Evolutionary conservation across 2,888 invertebrate genomes (phyloP).

Genomic region (Hypolimnas misippus): DNA sequence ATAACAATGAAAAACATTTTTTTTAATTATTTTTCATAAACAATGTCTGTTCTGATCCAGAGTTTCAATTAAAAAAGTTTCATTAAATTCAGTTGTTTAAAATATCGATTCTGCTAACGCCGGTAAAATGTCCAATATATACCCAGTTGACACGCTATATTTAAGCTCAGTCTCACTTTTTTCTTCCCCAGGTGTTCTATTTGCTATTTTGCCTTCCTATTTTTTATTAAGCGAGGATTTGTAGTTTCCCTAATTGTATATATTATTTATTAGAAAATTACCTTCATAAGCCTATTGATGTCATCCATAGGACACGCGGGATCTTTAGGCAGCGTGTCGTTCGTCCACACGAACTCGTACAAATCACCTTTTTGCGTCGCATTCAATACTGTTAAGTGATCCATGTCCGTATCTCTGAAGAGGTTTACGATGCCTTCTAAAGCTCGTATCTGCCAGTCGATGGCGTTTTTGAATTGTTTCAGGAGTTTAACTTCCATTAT

Average conservation of each 20-base stretch:
- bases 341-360: slow-evolving; percentile 91
- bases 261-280: slow-evolving; percentile 53
- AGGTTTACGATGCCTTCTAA: slow-evolving; percentile 83
- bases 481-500: slow-evolving; percentile 85
- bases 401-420: slow-evolving; percentile 85
- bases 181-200: too few relatives aligned
- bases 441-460: slow-evolving; percentile 91
- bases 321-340: slow-evolving; percentile 91
- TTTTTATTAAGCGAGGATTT: too few relatives aligned
- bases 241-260: neutral
- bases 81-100: too few relatives aligned
- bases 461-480: slow-evolving; percentile 83
- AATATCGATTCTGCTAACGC: too few relatives aligned
- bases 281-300: slow-evolving; percentile 87
- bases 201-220: too few relatives aligned
- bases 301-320: slow-evolving; percentile 89
- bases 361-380: slow-evolving; percentile 85
- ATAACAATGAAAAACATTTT: too few relatives aligned
- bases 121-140: too few relatives aligned
- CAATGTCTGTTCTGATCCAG: too few relatives aligned
- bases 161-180: too few relatives aligned
- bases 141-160: too few relatives aligned
- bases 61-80: too few relatives aligned
- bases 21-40: too few relatives aligned
- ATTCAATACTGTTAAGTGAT: slow-evolving; percentile 88